phyloP scores from a whole-genome alignment of 2,113 vertebrate genomes.

The Cyanoliseus patagonus region DNA sequence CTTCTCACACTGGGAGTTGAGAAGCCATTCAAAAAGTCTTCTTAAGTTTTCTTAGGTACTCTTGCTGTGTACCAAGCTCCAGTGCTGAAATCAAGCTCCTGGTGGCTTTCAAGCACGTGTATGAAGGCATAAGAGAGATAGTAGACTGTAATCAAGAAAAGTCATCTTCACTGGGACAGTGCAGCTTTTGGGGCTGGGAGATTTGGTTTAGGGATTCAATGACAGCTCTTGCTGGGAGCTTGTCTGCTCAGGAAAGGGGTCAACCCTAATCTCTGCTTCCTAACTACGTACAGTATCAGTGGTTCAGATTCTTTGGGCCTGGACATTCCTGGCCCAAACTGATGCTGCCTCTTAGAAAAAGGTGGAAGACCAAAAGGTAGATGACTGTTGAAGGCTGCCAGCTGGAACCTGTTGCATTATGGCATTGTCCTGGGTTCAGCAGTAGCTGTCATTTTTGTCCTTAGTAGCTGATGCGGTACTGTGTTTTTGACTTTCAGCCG shows the following conservation, averaged over 20 bases:
- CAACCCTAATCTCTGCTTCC: background rate
- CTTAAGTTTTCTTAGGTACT: background rate
- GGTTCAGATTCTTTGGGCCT: background rate
- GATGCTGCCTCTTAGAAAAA: background rate
- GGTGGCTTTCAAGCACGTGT: background rate
- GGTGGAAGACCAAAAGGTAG: background rate
- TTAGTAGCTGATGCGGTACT: no score
- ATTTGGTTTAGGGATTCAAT: background rate
- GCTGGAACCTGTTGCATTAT: background rate
- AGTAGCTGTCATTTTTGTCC: no score
- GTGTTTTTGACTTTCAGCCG: no score
- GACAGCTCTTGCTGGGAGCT: background rate
- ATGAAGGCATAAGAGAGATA: background rate
- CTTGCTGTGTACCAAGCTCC: background rate
- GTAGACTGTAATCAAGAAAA: background rate
- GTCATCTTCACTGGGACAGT: background rate
- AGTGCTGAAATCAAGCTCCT: background rate
- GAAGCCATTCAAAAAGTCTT: background rate
- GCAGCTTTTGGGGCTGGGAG: background rate
- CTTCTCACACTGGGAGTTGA: background rate
- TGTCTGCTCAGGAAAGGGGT: background rate
- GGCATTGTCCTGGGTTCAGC: no score
- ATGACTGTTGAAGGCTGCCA: background rate
- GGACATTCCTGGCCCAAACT: background rate
- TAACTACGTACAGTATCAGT: background rate